Evolutionary conservation across 1,140 invertebrate genomes (phyloP), one percentile per base, ranked within the genome.

Genomic region (Drosophila parvula): DNA sequence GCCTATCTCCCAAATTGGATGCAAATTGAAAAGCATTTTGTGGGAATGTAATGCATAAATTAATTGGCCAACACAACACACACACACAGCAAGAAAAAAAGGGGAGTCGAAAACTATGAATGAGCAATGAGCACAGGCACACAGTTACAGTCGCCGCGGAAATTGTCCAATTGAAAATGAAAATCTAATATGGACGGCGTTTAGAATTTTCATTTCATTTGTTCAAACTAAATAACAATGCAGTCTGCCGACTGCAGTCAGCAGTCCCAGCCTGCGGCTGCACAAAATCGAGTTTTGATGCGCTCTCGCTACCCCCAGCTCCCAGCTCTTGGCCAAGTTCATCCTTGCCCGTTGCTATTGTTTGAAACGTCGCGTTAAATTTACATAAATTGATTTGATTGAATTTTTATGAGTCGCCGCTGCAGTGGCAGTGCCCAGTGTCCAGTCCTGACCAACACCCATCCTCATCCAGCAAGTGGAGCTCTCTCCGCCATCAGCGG

Each of bases 381-480:
- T 90, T 90, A 82, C 86, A 90, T 90, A 90, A 90, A 90, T 90
- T 90, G 86, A 90, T 90, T 90, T 90, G 86, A 90, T 90, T 90
- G 82, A 90, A 90, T 90, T 90, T 90, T 89, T 89, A 90, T 89
- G 85, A 90, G 78, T 71, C 73, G 59, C 22, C 48, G 16, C 40
- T 57, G 51, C 56, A 50, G 60, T n/a, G 2, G 11, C 47, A 53
- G 6, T 10, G 18, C 14, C 14, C 64, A 18, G n/a, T 10, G 22
- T 14, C 14, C 68, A 30, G 8, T 48, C 12, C 27, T 22, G 10
- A 22, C 36, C 41, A 43, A 28, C 41, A 27, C 28, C 27, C 47
- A 14, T n/a, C 27, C 28, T 50, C 16, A 30, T 14, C 41, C 34
- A 28, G 65, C 32, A 27, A 34, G 16, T 30, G 43, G 28, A 69